Base-by-base conservation (phyloP, 2,113 vertebrate species). In the Coracopsis vasa region DNA sequence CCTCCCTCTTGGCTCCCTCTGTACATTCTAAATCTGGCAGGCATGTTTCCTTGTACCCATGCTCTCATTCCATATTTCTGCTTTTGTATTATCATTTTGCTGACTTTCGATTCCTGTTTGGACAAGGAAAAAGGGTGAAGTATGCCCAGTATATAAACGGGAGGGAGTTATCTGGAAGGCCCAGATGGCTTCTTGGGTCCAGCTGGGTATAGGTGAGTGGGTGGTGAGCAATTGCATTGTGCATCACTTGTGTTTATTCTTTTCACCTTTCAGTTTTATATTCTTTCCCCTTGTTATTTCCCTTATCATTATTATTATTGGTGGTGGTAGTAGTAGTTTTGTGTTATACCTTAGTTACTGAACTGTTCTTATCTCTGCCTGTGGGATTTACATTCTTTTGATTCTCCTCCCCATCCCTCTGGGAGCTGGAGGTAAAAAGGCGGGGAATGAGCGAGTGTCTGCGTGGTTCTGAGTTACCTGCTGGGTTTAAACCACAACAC, bases 361-460 rank as follows among this genome's bases (percentile, higher is more conserved):
- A 15, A 58, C 56, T 58, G 56, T 24, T 58, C 33, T 24, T 35
- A 58, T 5, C 33, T 35, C 33, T 35, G 21, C 56, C 56, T 4
- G 10, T 58, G 56, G 21, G 33, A 58, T 35, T 35, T 58, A 35
- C 56, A 24, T 58, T 58, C 56, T 35, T 58, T 10, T 3, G 20
- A 58, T 35, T 58, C n/a, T 58, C 56, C 21, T 58, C 33, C 56
- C 21, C 4, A 13, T 35, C n/a, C 33, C 33, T 35, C n/a, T 15
- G 21, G 56, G 56, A 58, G 9, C 13, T 6, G 33, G 56, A 24
- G 56, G 9, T 13, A 35, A 58, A 35, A 58, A 58, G 21, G 33
- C 3, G 0, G 13, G 56, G 33, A 35, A 35, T 58, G 56, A 58
- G 56, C 13, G 9, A 58, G 56, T 0, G 3, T 3, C 56, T 35